Percentiles rank a stretch among this genome's conserved stretches.
phyloP scores from a whole-genome alignment of 2,113 vertebrate genomes.

The Callipepla squamata region DNA sequence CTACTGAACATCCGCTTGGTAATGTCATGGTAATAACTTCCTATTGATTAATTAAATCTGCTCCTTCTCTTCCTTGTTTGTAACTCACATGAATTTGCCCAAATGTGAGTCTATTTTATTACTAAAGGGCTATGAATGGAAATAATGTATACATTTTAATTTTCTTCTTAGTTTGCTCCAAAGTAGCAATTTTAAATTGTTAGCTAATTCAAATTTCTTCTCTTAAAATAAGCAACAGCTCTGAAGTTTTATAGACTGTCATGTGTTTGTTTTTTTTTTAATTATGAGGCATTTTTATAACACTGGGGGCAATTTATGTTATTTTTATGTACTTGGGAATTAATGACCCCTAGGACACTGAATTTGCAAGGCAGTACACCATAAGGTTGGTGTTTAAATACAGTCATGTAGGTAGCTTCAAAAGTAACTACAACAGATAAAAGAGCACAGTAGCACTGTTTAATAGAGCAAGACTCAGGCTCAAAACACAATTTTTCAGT shows the following conservation, averaged over 20 bases:
- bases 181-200: conserved; percentile 28
- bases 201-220: conserved; percentile 1
- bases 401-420: not conserved
- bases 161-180: conserved; percentile 34
- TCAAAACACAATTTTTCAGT: too few species aligned
- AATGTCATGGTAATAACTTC: conserved; percentile 83
- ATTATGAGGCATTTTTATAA: not conserved
- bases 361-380: not conserved
- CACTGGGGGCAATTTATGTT: not conserved
- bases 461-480: not conserved
- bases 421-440: not conserved
- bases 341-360: not conserved
- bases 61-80: conserved; percentile 61
- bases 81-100: conserved; percentile 47
- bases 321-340: not conserved
- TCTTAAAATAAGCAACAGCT: conserved; percentile 6
- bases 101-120: conserved; percentile 33
- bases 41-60: conserved; percentile 74
- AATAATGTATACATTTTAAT: conserved; percentile 8
- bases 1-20: conserved; percentile 75
- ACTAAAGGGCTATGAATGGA: not conserved
- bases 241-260: not conserved
- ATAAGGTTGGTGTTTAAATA: not conserved
- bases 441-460: too few species aligned
- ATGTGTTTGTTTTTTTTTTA: not conserved